phyloP scores from a whole-genome alignment of 2,888 invertebrate species.

The Empis stercorea region DNA sequence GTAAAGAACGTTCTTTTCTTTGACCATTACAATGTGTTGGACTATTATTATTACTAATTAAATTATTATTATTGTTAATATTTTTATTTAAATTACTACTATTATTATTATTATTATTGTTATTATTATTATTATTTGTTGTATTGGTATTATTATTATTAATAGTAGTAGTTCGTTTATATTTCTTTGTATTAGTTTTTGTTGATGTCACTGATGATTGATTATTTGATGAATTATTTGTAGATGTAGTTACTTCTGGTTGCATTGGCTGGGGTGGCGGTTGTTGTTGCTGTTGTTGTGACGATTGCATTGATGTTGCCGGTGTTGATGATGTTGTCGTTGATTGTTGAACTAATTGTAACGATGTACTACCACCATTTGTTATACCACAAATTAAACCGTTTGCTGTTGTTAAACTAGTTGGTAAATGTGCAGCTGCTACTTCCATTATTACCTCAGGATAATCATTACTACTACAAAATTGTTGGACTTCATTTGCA shows the following conservation, averaged over 20 bases:
- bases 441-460: constrained; percentile 34
- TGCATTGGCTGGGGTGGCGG: constrained; percentile 40
- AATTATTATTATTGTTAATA: constrained; percentile 22
- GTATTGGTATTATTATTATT: constrained; percentile 20
- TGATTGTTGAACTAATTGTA: constrained; percentile 18
- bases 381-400: constrained; percentile 19
- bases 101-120: constrained; percentile 24
- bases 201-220: constrained; percentile 36
- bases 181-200: constrained; percentile 54
- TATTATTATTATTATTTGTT: constrained; percentile 24
- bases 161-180: constrained; percentile 46
- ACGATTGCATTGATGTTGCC: constrained; percentile 25
- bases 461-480: constrained; percentile 42
- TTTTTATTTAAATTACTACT: constrained; percentile 21
- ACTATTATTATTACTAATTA: constrained; percentile 25
- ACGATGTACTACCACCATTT: not conserved
- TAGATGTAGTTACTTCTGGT: constrained; percentile 45
- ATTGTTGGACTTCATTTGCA: constrained; percentile 66
- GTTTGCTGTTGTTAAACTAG: constrained; percentile 11
- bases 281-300: constrained; percentile 38
- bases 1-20: constrained; percentile 72
- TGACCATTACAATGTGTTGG: constrained; percentile 49
- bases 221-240: constrained; percentile 31
- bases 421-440: constrained; percentile 15
- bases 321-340: constrained; percentile 32